Percentiles rank a stretch among this genome's conserved stretches.
Conservation (phyloP, 2,888 invertebrate species). For the Odontocolon sp. region DNA sequence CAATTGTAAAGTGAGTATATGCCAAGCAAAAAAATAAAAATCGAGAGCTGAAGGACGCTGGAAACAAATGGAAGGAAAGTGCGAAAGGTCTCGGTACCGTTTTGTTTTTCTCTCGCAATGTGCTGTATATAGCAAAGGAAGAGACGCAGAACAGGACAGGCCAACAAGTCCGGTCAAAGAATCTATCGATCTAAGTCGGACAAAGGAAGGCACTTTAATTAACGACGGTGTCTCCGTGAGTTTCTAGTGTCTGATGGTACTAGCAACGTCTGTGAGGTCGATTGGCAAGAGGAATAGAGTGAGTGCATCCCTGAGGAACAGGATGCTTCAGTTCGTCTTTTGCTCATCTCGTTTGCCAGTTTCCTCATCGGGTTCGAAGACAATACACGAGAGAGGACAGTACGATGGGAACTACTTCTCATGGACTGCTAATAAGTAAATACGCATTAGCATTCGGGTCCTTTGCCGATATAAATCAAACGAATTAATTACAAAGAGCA, state of each 20-base stretch:
- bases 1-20: neutral
- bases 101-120: conserved; percentile 22
- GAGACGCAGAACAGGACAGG: conserved; percentile 12
- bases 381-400: conserved; percentile 52
- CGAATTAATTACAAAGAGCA: conserved; percentile 73
- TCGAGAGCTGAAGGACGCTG: conserved; percentile 7
- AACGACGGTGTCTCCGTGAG: conserved; percentile 68
- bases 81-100: conserved; percentile 52
- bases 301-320: conserved; percentile 1
- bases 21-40: neutral
- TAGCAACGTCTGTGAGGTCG: conserved; percentile 61
- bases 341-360: conserved; percentile 12
- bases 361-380: conserved; percentile 5
- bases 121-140: conserved; percentile 19
- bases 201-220: conserved; percentile 75
- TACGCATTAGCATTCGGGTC: conserved; percentile 76
- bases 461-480: conserved; percentile 76
- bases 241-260: conserved; percentile 33
- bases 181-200: conserved; percentile 75
- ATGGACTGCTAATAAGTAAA: conserved; percentile 75
- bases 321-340: conserved; percentile 1
- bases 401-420: conserved; percentile 66
- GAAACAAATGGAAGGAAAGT: conserved; percentile 65
- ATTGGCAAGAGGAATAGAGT: neutral
- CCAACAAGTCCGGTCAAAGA: conserved; percentile 65